A percentile compares a stretch with the other conserved stretches of the same genome.
These are phyloP conservation scores for Probosciger aterrimus DNA, from an alignment of 2,113 vertebrate genomes.

Conservation along the genomic window DNA sequence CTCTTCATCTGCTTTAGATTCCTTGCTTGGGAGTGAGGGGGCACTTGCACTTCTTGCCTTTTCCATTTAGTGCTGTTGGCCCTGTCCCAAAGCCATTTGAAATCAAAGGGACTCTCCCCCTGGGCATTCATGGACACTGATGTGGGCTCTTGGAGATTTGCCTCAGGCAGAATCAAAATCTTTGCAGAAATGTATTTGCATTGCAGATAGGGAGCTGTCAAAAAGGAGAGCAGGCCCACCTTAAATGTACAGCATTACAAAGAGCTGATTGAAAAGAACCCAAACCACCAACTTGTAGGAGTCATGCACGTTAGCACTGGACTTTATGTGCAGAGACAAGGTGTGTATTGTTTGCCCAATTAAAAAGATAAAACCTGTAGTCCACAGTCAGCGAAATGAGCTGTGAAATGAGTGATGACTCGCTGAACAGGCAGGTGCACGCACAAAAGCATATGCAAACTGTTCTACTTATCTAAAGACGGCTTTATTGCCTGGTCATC, in stretches of 20 bases:
- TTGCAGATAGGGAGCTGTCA: neutral
- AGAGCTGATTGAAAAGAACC: neutral
- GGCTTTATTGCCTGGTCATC: conserved; percentile 49
- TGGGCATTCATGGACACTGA: neutral
- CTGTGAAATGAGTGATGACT: conserved; percentile 60
- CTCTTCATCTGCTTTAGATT: neutral
- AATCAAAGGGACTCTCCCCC: neutral
- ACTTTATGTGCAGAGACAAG: conserved; percentile 46
- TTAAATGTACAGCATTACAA: neutral
- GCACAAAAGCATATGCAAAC: conserved; percentile 33
- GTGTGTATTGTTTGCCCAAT: conserved; percentile 61
- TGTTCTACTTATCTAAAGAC: conserved; percentile 25
- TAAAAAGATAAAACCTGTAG: conserved; percentile 57
- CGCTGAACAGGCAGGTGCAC: conserved; percentile 38
- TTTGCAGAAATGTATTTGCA: neutral
- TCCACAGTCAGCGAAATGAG: conserved; percentile 46
- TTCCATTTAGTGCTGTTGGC: neutral
- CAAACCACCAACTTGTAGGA: neutral
- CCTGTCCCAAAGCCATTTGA: neutral
- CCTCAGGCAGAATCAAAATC: neutral
- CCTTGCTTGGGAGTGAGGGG: neutral
- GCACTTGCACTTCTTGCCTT: neutral
- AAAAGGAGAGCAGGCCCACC: neutral
- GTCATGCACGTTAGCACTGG: conserved; percentile 17
- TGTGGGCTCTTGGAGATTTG: neutral